phyloP scores from a whole-genome alignment of 2,888 invertebrate species.

The Cantharis lateralis region DNA sequence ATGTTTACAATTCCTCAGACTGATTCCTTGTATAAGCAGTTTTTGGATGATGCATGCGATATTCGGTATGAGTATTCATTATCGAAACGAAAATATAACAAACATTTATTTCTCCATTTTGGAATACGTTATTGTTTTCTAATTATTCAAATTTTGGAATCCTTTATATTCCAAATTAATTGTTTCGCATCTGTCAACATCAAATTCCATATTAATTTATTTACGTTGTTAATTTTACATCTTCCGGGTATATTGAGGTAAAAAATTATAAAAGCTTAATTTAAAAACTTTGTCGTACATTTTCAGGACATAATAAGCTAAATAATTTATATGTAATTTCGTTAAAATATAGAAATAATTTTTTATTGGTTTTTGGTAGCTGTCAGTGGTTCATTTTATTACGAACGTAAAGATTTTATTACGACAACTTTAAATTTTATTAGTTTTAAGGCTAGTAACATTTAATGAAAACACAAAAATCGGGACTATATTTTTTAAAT shows the following conservation, averaged over 20 bases:
- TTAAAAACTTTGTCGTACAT: background rate
- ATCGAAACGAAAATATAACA: too few relatives aligned
- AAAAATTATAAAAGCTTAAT: background rate
- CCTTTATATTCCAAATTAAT: too few relatives aligned
- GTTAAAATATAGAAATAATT: background rate
- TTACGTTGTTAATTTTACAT: background rate
- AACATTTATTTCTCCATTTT: too few relatives aligned
- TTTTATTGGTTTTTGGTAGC: background rate
- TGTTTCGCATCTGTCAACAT: background rate
- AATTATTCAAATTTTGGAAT: too few relatives aligned
- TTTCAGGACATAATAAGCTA: background rate
- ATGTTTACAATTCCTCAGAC: too few relatives aligned
- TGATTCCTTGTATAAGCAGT: too few relatives aligned
- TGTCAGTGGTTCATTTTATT: background rate
- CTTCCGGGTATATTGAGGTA: background rate
- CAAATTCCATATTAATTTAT: background rate
- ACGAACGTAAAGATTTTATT: background rate
- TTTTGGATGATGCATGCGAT: too few relatives aligned
- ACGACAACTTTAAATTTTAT: background rate
- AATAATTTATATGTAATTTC: background rate
- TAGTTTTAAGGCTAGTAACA: background rate
- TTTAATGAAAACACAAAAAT: background rate
- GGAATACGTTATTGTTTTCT: too few relatives aligned
- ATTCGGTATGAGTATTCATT: too few relatives aligned
- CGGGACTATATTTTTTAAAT: background rate